Conservation (phyloP, 2,888 invertebrate genomes). For the Drosophila subsilvestris region DNA sequence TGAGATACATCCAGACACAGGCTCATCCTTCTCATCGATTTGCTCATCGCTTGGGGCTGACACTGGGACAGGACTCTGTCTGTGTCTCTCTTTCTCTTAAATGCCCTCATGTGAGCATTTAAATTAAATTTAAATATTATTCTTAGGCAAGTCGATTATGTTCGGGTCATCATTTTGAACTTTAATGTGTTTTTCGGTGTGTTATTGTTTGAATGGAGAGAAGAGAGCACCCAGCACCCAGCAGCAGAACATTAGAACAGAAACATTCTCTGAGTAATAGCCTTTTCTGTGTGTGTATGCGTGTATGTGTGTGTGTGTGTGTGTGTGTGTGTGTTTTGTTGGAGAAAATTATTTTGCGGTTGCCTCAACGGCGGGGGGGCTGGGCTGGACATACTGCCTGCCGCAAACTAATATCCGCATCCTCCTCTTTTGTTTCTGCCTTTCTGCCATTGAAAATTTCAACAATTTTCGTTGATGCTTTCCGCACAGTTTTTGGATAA, state of each 20-base stretch:
- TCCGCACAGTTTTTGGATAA: conserved; percentile 70
- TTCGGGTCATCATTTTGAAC: conserved; percentile 66
- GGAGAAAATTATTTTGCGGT: conserved; percentile 60
- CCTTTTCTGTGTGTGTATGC: no score
- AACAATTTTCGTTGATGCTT: conserved; percentile 54
- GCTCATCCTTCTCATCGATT: conserved; percentile 57
- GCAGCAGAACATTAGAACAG: no score
- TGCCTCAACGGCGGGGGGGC: conserved; percentile 7
- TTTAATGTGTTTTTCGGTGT: conserved; percentile 65
- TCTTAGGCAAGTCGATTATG: conserved; percentile 79
- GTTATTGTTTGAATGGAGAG: conserved; percentile 58
- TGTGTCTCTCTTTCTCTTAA: conserved; percentile 21
- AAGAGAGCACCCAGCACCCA: no score
- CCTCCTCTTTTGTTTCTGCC: conserved; percentile 52
- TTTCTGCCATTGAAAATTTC: conserved; percentile 61
- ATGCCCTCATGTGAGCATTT: conserved; percentile 78
- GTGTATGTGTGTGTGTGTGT: no score
- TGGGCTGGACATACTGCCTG: conserved; percentile 14
- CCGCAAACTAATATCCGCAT: conserved; percentile 7
- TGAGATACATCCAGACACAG: conserved; percentile 47
- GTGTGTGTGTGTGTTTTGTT: conserved; percentile 41
- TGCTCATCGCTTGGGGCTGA: conserved; percentile 24
- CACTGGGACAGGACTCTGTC: no score
- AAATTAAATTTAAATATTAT: conserved; percentile 83
- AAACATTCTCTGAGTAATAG: conserved; percentile 37